These are phyloP conservation scores for Zeuzera pyrina DNA, from an alignment of 2,888 invertebrate species.

Conservation along the genomic window DNA sequence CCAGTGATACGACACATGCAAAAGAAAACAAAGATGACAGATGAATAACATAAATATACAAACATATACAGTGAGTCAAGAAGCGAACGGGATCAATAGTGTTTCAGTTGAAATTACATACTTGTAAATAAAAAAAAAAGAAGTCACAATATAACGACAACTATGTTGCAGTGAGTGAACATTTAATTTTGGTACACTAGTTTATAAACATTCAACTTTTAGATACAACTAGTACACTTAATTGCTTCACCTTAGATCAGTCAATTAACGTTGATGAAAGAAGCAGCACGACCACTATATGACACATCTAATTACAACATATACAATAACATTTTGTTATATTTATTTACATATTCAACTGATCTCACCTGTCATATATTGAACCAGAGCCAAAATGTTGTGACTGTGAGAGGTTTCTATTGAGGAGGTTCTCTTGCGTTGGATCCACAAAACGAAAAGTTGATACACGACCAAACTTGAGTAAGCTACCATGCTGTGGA, in stretches of 20 bases:
- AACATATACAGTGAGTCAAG: conserved; percentile 27
- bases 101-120: conserved; percentile 20
- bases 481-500: conserved; percentile 82
- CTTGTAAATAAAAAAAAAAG: background rate
- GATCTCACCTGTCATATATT: conserved; percentile 84
- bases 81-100: conserved; percentile 37
- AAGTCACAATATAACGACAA: background rate
- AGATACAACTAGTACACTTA: too few species aligned
- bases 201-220: too few species aligned
- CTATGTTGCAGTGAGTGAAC: background rate
- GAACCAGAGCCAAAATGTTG: conserved; percentile 82
- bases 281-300: too few species aligned
- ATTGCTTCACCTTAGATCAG: too few species aligned
- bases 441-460: conserved; percentile 91
- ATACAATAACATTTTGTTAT: conserved; percentile 13
- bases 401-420: conserved; percentile 82
- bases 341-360: too few species aligned
- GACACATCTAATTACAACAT: conserved; percentile 35
- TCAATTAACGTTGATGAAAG: too few species aligned
- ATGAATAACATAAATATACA: conserved; percentile 41
- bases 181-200: background rate
- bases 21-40: conserved; percentile 45
- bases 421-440: conserved; percentile 83
- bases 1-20: conserved; percentile 71
- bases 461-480: conserved; percentile 90